Base-by-base conservation (phyloP, 2,113 vertebrate genomes). In the Machaerirhynchus nigripectus region DNA sequence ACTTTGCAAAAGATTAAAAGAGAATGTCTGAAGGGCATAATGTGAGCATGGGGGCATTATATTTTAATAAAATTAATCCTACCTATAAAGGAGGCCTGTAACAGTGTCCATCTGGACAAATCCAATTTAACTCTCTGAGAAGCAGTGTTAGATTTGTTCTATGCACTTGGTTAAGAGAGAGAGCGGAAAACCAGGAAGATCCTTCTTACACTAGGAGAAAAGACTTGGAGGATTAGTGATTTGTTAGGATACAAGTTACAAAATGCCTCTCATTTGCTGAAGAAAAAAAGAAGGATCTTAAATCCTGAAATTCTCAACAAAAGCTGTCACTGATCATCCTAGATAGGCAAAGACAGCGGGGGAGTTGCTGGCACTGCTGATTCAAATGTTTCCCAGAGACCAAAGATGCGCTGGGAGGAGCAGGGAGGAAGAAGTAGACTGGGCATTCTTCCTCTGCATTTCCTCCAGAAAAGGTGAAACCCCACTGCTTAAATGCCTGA, bases 21-120 rank as follows among this genome's bases (percentile, higher is more conserved):
- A 94, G 76, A 94, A 84, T 71, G 56, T 94, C 85, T 95, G 79
- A 96, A 92, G 83, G 76, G 95, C 71, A 95, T 94, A 90, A 93
- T 75, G 33, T 81, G 61, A 90, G 79, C 52, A 93, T 70, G 46
- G 88, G 18, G 93, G 76, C 73, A 96, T 95, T 96, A 92, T 75
- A 84, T 93, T 96, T 90, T 92, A 96, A 90, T 90, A 93, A 96
- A 97, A 88, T 84, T 93, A 96, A 96, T 96, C 87, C 44, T 56
- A 81, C 90, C 92, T 90, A 40, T 83, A 90, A 96, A 96, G 59
- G 31, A 91, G 14, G 56, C n/a, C 69, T 81, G 31, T 84, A 87
- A 68, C 37, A 56, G 68, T 90, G 88, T 89, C 92, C 95, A 87
- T 81, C 79, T 93, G 70, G 75, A 87, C 46, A 97, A 94, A 95